Conservation (phyloP, 2,113 vertebrate species). For the Plecturocebus donacophilus region DNA sequence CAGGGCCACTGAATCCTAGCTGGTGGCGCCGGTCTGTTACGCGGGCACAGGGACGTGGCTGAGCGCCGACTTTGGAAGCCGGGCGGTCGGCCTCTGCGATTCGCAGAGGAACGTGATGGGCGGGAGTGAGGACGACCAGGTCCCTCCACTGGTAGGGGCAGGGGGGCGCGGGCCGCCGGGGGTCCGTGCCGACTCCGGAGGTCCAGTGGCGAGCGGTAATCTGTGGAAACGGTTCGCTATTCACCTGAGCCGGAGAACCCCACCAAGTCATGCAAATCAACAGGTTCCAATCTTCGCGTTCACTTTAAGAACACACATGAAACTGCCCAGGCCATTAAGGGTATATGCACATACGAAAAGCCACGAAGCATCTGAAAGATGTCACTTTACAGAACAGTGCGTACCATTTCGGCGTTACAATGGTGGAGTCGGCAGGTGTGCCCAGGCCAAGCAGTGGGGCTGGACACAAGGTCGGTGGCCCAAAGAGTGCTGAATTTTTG, state of each 20-base stretch:
- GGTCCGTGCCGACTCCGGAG: no score
- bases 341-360: constrained; percentile 99
- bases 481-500: no score
- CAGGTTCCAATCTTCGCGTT: constrained; percentile 96
- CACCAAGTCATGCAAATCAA: constrained; percentile 97
- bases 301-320: constrained; percentile 99
- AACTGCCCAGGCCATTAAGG: constrained; percentile 98
- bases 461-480: no score
- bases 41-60: not conserved
- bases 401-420: constrained; percentile 98
- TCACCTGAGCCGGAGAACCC: constrained; percentile 98
- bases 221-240: constrained; percentile 95
- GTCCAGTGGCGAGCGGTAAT: constrained; percentile 46
- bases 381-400: constrained; percentile 94
- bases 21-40: not conserved
- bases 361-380: constrained; percentile 97
- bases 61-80: not conserved
- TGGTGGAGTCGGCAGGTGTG: no score
- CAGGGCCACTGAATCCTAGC: not conserved
- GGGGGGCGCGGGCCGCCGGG: no score
- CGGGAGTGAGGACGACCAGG: not conserved
- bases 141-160: not conserved
- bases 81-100: not conserved
- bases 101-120: not conserved
- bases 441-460: no score